A percentile compares a stretch with the other conserved stretches of the same genome.
These are phyloP conservation scores for Drosophila paracracens DNA, from an alignment of 2,888 invertebrate species.

Conservation along the genomic window DNA sequence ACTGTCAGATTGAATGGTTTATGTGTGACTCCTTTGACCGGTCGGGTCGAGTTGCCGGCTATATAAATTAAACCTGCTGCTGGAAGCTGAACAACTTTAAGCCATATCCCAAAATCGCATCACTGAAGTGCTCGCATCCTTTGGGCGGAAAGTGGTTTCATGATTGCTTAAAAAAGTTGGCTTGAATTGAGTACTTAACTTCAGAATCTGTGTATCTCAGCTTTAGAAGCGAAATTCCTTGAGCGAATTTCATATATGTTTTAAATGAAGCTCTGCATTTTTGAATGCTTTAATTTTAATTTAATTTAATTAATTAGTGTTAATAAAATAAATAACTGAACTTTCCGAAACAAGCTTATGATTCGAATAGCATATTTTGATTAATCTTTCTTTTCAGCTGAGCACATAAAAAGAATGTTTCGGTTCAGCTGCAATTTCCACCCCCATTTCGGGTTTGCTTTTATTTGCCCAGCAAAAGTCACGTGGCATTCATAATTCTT, in stretches of 20 bases:
- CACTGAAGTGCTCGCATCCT: background rate
- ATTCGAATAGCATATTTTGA: background rate
- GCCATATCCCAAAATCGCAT: slow-evolving; percentile 23
- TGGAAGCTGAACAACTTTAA: slow-evolving; percentile 45
- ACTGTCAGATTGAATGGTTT: slow-evolving; percentile 78
- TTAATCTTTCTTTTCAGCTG: slow-evolving; percentile 20
- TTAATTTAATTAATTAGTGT: background rate
- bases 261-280: background rate
- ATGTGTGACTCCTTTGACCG: slow-evolving; percentile 78
- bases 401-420: slow-evolving; percentile 37
- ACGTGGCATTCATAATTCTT: slow-evolving; percentile 84
- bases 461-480: slow-evolving; percentile 74
- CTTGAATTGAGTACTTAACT: background rate
- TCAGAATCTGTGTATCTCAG: background rate
- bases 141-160: background rate
- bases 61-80: slow-evolving; percentile 76
- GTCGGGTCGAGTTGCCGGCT: slow-evolving; percentile 60
- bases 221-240: background rate
- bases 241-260: background rate
- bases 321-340: background rate
- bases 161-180: background rate
- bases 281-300: background rate
- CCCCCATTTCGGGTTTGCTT: slow-evolving; percentile 21
- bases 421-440: slow-evolving; percentile 41
- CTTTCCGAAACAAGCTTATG: background rate